A percentile compares a stretch with the other conserved stretches of the same genome.
These are phyloP conservation scores for Caenorhabditis briggsae DNA, from an alignment of 1,140 invertebrate species.

Conservation along the genomic window DNA sequence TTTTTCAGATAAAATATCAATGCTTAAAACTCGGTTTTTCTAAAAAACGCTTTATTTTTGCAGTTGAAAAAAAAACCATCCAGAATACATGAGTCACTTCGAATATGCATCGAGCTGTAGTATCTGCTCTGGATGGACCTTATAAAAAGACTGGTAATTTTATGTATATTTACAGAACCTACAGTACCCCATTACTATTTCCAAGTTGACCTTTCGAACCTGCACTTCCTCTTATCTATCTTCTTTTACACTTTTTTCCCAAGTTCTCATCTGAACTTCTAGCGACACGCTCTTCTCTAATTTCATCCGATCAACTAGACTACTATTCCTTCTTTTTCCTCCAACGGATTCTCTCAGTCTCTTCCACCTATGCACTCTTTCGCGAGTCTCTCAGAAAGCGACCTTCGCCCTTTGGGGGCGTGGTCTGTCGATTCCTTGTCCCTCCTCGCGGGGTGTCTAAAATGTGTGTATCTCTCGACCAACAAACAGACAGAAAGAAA, in stretches of 20 bases:
- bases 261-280: neutral
- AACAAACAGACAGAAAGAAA: slow-evolving; percentile 10
- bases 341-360: neutral
- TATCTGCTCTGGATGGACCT: too few species aligned
- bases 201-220: neutral
- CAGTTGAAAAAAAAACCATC: too few species aligned
- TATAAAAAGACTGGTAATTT: too few species aligned
- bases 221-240: neutral
- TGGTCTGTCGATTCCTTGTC: neutral
- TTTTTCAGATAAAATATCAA: too few species aligned
- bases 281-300: neutral
- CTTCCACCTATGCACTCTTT: neutral
- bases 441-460: neutral
- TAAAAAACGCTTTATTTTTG: too few species aligned
- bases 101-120: too few species aligned
- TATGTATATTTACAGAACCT: too few species aligned
- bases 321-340: neutral
- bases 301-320: slow-evolving; percentile 31
- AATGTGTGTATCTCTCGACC: neutral
- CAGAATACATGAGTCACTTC: too few species aligned
- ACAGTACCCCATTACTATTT: neutral
- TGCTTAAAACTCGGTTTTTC: too few species aligned
- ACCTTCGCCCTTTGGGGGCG: slow-evolving; percentile 48
- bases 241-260: neutral
- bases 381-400: neutral